Evolutionary conservation across 2,113 vertebrate genomes (phyloP).

Genomic region (Ariopsis seemanni): DNA sequence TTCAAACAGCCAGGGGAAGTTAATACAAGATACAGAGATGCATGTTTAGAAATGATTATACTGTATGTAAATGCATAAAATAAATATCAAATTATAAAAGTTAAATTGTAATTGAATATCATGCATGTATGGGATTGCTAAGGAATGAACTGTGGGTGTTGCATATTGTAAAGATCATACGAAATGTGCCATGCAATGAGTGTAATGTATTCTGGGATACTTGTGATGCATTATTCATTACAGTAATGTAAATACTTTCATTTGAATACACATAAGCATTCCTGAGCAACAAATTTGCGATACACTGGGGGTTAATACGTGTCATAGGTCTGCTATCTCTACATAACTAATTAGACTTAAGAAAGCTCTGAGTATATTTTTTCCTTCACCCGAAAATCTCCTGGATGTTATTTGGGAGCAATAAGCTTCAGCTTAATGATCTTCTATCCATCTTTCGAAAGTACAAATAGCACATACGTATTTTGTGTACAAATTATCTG

Average conservation of each 20-base stretch:
- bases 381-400: no score
- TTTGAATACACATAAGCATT: no score
- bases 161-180: not conserved
- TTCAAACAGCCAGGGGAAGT: not conserved
- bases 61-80: not conserved
- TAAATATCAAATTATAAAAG: not conserved
- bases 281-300: no score
- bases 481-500: constrained; percentile 19
- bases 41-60: not conserved
- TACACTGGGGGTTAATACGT: no score
- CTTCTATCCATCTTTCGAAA: not conserved
- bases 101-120: not conserved
- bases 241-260: no score
- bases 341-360: no score
- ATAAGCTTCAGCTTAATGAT: not conserved
- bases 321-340: no score
- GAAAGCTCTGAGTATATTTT: no score
- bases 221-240: constrained; percentile 18
- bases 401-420: not conserved
- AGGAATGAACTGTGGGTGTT: not conserved
- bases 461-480: constrained; percentile 5
- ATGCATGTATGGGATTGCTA: not conserved
- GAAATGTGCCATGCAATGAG: not conserved
- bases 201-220: constrained; percentile 7
- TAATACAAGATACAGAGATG: not conserved